A percentile compares a stretch with the other conserved stretches of the same genome.
These are phyloP conservation scores for Drosophila sp. DNA, from an alignment of 1,140 invertebrate species.

Conservation along the genomic window DNA sequence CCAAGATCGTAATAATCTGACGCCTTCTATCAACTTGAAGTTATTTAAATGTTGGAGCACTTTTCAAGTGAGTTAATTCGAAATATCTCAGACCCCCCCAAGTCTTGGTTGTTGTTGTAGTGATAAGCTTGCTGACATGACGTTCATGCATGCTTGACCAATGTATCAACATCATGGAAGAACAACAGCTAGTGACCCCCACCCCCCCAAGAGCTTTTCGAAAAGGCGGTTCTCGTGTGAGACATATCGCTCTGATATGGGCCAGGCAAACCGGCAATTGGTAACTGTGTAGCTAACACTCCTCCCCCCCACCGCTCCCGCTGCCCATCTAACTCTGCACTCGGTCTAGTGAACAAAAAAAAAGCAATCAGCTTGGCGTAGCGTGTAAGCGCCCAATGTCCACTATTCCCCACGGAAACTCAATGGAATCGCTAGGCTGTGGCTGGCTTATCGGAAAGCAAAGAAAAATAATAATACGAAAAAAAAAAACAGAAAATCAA, in stretches of 20 bases:
- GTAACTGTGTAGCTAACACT: neutral
- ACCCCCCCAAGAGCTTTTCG: constrained; percentile 34
- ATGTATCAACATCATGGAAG: constrained; percentile 4
- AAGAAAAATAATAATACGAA: constrained; percentile 20
- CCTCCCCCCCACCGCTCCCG: neutral
- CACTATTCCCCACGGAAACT: constrained; percentile 34
- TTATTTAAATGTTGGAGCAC: neutral
- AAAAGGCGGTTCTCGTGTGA: constrained; percentile 39
- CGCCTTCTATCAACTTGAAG: too few relatives aligned
- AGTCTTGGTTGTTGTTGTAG: neutral
- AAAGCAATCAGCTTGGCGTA: constrained; percentile 43
- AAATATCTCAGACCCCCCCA: neutral
- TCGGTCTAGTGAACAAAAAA: neutral
- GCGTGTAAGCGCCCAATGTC: constrained; percentile 50
- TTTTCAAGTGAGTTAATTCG: neutral
- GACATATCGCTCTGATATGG: constrained; percentile 70
- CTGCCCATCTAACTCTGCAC: constrained; percentile 3
- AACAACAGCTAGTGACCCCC: constrained; percentile 22
- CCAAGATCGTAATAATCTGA: too few relatives aligned
- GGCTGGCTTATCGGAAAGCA: constrained; percentile 46
- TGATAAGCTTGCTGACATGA: constrained; percentile 69
- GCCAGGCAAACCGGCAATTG: neutral
- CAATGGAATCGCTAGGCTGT: constrained; percentile 11
- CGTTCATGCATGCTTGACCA: constrained; percentile 63
- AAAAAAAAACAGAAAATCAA: constrained; percentile 1